Conservation (phyloP, 1,140 invertebrate species). For the Microplitis mediator region DNA sequence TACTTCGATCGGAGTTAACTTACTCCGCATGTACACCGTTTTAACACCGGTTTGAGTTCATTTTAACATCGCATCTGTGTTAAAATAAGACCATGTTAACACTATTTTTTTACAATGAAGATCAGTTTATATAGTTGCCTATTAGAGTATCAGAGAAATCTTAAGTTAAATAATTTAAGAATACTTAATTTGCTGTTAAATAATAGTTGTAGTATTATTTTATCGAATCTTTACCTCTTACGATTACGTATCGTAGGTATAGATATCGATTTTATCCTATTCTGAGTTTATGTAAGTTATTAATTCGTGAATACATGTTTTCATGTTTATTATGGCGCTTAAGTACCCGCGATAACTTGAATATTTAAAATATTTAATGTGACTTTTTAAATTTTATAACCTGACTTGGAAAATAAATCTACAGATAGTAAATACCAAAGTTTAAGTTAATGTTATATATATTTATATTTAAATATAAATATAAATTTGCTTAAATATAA, state of each 20-base stretch:
- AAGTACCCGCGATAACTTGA: background rate
- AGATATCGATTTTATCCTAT: slow-evolving; percentile 11
- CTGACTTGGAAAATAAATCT: too few relatives aligned
- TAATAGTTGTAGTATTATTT: slow-evolving; percentile 2
- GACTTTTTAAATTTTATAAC: too few relatives aligned
- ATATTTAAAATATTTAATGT: too few relatives aligned
- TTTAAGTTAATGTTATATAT: too few relatives aligned
- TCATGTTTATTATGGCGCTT: background rate
- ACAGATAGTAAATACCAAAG: too few relatives aligned
- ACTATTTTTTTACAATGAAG: background rate
- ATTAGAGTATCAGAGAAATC: slow-evolving; percentile 10
- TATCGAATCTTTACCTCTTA: background rate
- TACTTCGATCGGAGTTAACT: too few relatives aligned
- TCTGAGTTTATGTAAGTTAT: slow-evolving; percentile 13
- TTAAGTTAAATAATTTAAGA: slow-evolving; percentile 3
- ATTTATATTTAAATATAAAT: too few relatives aligned
- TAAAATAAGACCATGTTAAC: too few relatives aligned
- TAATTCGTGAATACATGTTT: background rate
- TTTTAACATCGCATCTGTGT: too few relatives aligned
- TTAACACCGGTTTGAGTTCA: too few relatives aligned
- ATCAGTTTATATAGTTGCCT: background rate
- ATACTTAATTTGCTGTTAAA: slow-evolving; percentile 1
- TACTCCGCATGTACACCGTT: too few relatives aligned
- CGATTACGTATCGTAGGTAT: slow-evolving; percentile 11
- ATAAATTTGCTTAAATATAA: too few relatives aligned